Evolutionary conservation across 2,113 vertebrate species (phyloP), one percentile per base, ranked within the genome.

Genomic region (Ptyas mucosa): DNA sequence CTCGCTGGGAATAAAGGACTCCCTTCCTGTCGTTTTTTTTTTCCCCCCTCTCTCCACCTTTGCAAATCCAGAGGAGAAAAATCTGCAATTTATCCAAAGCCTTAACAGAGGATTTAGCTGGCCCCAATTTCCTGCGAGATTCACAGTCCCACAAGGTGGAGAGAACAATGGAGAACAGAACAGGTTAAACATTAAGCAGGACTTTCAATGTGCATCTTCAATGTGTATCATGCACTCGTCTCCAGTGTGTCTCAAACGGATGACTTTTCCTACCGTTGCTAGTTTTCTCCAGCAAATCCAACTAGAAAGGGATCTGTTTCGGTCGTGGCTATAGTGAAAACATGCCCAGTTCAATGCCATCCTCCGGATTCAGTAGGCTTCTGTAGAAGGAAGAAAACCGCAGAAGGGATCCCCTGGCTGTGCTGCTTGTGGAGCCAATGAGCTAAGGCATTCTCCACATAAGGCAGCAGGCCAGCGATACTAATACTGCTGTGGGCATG

Each of bases 381-480:
- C 92, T 43, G 87, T 24, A 34, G 91, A 6, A n/a, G 90, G 88
- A 23, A 26, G 91, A 94, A 92, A 91, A 94, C 88, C 23, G 5
- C 21, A 29, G 92, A 93, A 91, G 26, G 49, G 92, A 34, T 21
- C 6, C 0, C 18, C 58, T 87, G 43, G 43, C 39, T 34, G 3
- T 43, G 34, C n/a, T n/a, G 90, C 34, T 87, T 18, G 9, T 91
- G 89, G 90, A 57, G 69, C 93, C 26, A 0, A 0, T 0, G 0
- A 46, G 89, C 6, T 87, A 12, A 92, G 94, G 55, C 15, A 94
- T 93, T 94, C 95, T 96, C 96, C 20, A 0, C 46, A 15, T 96
- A 96, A 97, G 96, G 96, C 97, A 96, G 95, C 20, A 93, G 95
- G 94, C 3, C 23, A 95, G 94, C 5, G 0, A 3, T 49, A 6